Percentiles rank a stretch among this genome's conserved stretches.
Conservation (phyloP, 2,797 vertebrate genomes). For the Prionace glauca region DNA sequence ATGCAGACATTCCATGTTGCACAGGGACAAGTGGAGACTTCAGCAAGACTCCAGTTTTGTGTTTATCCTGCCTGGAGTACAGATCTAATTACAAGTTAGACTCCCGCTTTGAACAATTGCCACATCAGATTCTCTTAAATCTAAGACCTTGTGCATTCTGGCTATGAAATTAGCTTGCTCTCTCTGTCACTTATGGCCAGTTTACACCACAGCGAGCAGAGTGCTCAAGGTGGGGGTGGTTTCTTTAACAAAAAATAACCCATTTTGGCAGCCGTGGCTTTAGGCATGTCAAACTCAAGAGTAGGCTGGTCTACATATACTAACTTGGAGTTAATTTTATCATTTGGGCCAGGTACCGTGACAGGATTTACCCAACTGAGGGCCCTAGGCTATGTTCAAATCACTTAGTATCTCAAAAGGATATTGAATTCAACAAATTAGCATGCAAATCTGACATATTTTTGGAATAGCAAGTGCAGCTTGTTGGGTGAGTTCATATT, state of each 20-base stretch:
- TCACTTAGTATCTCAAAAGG: background rate
- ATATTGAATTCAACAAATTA: background rate
- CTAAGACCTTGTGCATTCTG: background rate
- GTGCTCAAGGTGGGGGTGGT: background rate
- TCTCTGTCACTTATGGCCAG: background rate
- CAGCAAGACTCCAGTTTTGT: background rate
- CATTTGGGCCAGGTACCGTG: background rate
- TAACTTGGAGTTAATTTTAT: background rate
- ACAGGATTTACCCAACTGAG: background rate
- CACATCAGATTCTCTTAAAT: conserved; percentile 6
- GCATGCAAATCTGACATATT: background rate
- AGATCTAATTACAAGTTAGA: background rate
- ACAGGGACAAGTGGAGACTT: background rate
- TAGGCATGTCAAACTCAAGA: background rate
- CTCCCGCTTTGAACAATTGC: background rate
- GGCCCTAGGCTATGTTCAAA: background rate
- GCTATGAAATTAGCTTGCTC: background rate
- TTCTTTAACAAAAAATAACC: background rate
- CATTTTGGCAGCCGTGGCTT: background rate
- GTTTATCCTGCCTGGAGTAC: background rate
- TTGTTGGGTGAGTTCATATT: background rate
- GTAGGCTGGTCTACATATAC: background rate
- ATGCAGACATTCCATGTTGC: background rate
- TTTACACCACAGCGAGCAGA: background rate
- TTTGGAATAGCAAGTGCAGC: background rate